Evolutionary conservation across 2,797 vertebrate species (phyloP).

Genomic region (Sebastes steindachneri): DNA sequence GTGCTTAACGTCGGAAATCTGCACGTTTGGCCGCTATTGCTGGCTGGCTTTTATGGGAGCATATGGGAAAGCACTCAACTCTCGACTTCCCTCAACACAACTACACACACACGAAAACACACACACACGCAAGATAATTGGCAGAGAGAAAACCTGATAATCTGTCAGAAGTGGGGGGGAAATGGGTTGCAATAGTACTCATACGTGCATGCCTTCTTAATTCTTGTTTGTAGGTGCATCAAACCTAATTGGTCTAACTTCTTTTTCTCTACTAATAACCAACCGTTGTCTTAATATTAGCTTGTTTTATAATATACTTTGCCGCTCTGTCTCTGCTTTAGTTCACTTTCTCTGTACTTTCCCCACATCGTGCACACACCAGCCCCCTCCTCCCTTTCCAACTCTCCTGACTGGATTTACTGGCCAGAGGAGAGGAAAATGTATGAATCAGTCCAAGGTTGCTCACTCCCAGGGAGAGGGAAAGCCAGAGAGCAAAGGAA

Average conservation of each 20-base stretch:
- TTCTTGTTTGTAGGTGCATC: background rate
- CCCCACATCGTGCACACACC: slow-evolving; percentile 38
- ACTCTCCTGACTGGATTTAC: slow-evolving; percentile 72
- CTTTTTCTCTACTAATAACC: background rate
- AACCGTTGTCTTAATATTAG: background rate
- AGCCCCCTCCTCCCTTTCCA: slow-evolving; percentile 23
- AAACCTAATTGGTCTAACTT: background rate
- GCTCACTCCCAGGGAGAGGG: slow-evolving; percentile 69
- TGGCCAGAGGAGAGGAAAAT: slow-evolving; percentile 83
- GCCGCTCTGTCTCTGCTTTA: background rate
- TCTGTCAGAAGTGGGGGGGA: background rate
- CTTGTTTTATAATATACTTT: background rate
- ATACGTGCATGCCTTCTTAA: background rate
- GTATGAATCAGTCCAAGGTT: slow-evolving; percentile 79
- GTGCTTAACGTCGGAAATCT: slow-evolving; percentile 38
- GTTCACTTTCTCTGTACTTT: slow-evolving; percentile 44
- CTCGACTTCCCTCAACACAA: slow-evolving; percentile 21
- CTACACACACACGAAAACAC: background rate
- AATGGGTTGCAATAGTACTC: background rate
- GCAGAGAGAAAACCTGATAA: slow-evolving; percentile 3
- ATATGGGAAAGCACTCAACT: slow-evolving; percentile 75
- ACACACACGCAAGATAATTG: slow-evolving; percentile 14
- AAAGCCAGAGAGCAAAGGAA: slow-evolving; percentile 59
- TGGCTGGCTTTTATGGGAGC: slow-evolving; percentile 67
- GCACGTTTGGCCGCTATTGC: slow-evolving; percentile 41